phyloP scores from a whole-genome alignment of 2,888 invertebrate species.

The Byasa hedistus region DNA sequence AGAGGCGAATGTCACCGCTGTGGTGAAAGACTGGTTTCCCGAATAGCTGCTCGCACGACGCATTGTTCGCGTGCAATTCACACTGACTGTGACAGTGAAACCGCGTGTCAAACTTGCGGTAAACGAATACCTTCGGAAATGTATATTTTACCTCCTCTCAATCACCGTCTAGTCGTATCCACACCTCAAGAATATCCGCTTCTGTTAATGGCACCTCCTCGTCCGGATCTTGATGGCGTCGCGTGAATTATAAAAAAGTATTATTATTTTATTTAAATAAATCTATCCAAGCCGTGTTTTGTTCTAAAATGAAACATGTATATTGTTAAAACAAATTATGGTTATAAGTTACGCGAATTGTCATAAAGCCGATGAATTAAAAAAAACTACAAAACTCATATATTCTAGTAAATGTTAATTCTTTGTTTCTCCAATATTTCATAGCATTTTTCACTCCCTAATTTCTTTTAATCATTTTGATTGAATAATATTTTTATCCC shows the following conservation, averaged over 20 bases:
- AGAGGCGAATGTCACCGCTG: slow-evolving; percentile 59
- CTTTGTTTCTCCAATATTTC: too few relatives aligned
- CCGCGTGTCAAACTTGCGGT: slow-evolving; percentile 56
- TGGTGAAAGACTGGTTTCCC: slow-evolving; percentile 45
- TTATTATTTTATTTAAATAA: not conserved
- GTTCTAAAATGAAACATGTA: not conserved
- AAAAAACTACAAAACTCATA: too few relatives aligned
- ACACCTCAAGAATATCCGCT: slow-evolving; percentile 48
- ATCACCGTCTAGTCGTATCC: slow-evolving; percentile 35
- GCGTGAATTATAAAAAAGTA: slow-evolving; percentile 39
- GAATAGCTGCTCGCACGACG: slow-evolving; percentile 47
- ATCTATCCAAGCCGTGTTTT: not conserved
- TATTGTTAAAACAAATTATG: not conserved
- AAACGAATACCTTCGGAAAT: slow-evolving; percentile 42
- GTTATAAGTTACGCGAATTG: not conserved
- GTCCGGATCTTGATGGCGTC: slow-evolving; percentile 68
- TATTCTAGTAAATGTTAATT: too few relatives aligned
- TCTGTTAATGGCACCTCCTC: slow-evolving; percentile 61
- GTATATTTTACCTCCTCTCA: slow-evolving; percentile 40
- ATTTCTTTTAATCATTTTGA: too few relatives aligned
- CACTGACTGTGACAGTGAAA: slow-evolving; percentile 51
- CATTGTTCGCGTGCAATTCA: slow-evolving; percentile 67
- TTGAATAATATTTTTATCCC: too few relatives aligned
- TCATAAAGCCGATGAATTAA: too few relatives aligned
- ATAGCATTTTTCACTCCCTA: too few relatives aligned